Evolutionary conservation across 2,797 vertebrate species (phyloP), one percentile per base, ranked within the genome.

Genomic region (Galagoides demidoff): DNA sequence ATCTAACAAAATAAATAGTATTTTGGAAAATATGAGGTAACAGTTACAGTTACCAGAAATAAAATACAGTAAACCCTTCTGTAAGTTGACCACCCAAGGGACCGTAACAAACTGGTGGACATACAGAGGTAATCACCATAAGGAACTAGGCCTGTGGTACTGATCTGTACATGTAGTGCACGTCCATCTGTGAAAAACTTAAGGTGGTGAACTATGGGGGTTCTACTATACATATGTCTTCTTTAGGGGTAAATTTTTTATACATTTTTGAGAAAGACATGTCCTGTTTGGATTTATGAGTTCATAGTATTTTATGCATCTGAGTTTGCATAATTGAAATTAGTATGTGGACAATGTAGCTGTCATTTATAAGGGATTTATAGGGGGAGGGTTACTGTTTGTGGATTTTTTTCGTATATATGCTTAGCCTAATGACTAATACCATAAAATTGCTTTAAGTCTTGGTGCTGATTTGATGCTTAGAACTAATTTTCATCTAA

Each of bases 401-500:
- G n/a, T 13, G 27, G 25, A 20, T 93, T 68, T 45, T 68, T 74
- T 43, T 43, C 13, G 45, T 37, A 0, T 64, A 17, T 94, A 5
- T 66, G 9, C 17, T 87, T 90, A 68, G 12, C 82, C 7, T 94
- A 27, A 63, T 82, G 22, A n/a, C 25, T 70, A 68, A 55, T 68
- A n/a, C 7, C 2, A 13, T 55, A 94, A 25, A 61, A 1, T 73
- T 86, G 59, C 20, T 59, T 85, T 77, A 31, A 81, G 19, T 92
- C 59, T 77, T 82, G 16, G 22, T 29, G 11, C 17, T 20, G 7
- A 31, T 55, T 77, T 93, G 55, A 61, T 45, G 4, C 12, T 43
- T 91, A 87, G n/a, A 71, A 73, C 79, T 22, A 78, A 2, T 95
- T 96, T 90, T 76, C 12, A 61, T 3, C 45, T 85, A 59, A 81